phyloP scores from a whole-genome alignment of 2,113 vertebrate species.

The Pithys albifrons region DNA sequence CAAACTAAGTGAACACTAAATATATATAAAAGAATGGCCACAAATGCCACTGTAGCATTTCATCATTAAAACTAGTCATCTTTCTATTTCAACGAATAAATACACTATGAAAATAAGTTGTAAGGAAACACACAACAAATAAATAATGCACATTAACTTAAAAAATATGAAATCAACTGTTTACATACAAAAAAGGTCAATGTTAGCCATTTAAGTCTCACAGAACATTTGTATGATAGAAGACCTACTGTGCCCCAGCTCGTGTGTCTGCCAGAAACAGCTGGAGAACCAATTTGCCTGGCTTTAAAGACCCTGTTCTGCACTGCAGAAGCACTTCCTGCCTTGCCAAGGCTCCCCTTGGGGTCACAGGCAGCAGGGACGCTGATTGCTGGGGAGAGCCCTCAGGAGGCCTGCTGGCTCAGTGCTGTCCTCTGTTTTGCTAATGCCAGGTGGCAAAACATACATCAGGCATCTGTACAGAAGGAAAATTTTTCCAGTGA shows the following conservation, averaged over 20 bases:
- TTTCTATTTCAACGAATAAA: neutral
- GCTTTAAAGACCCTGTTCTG: neutral
- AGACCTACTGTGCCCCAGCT: neutral
- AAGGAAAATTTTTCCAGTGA: neutral
- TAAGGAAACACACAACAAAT: neutral
- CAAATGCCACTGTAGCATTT: neutral
- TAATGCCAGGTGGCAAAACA: neutral
- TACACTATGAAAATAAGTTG: neutral
- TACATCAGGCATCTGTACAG: neutral
- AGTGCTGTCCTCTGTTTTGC: neutral
- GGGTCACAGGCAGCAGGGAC: neutral
- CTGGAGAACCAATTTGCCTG: neutral
- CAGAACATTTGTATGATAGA: neutral
- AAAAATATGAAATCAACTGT: neutral
- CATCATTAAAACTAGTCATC: neutral
- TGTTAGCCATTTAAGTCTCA: neutral
- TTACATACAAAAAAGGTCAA: neutral
- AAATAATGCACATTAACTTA: neutral
- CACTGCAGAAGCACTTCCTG: neutral
- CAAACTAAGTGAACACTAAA: neutral
- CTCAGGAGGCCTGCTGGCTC: neutral
- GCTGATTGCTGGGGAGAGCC: neutral
- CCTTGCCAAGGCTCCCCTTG: neutral
- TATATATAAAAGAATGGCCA: neutral
- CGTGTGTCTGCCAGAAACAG: neutral